Evolutionary conservation across 2,113 vertebrate species (phyloP).

Genomic region (Cyanistes caeruleus): DNA sequence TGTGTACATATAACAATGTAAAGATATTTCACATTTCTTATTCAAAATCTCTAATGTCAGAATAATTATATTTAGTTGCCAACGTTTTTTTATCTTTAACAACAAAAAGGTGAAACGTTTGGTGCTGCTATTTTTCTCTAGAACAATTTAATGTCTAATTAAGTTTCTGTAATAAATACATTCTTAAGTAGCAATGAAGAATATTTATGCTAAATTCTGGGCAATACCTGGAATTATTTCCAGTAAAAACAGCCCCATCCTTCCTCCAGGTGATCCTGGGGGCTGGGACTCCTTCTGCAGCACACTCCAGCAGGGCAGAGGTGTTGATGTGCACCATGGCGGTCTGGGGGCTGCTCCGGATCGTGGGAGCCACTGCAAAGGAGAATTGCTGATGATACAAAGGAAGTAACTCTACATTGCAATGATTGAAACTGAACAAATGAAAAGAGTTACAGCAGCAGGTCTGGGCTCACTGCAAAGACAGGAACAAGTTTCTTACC

Average conservation of each 20-base stretch:
- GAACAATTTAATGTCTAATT: neutral
- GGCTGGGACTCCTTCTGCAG: constrained; percentile 83
- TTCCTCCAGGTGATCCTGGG: constrained; percentile 94
- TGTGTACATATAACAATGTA: neutral
- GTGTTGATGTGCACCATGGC: constrained; percentile 76
- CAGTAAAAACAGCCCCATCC: constrained; percentile 84
- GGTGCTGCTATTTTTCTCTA: neutral
- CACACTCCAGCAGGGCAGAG: constrained; percentile 83
- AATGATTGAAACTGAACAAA: neutral
- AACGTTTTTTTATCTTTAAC: neutral
- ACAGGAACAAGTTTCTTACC: constrained; percentile 20
- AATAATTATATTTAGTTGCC: neutral
- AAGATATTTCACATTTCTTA: neutral
- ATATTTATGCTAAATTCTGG: neutral
- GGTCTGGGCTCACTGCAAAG: neutral
- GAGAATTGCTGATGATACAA: neutral
- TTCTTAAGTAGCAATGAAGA: neutral
- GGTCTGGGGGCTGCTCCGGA: constrained; percentile 76
- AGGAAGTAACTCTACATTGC: neutral
- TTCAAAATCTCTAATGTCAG: neutral
- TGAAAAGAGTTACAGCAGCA: neutral
- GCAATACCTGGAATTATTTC: constrained; percentile 80
- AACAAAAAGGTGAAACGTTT: neutral
- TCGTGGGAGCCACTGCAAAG: constrained; percentile 85
- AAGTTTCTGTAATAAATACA: neutral